Percentiles rank a stretch among this genome's conserved stretches.
Conservation (phyloP, 2,888 invertebrate genomes). For the Beris chalybata region DNA sequence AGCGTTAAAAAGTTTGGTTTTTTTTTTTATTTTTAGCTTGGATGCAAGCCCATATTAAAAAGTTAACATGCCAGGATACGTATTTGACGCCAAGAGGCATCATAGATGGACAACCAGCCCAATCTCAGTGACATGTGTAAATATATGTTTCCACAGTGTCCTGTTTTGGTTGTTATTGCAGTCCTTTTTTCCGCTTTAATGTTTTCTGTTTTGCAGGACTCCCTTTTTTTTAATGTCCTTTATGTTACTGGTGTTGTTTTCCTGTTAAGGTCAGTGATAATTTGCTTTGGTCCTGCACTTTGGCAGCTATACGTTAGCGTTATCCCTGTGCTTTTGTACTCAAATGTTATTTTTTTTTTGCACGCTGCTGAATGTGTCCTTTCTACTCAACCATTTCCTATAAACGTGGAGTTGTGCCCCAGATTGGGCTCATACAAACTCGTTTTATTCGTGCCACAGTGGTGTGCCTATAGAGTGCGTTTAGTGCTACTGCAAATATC, state of each 20-base stretch:
- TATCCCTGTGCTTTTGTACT: background rate
- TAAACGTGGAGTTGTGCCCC: background rate
- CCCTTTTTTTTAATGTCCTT: background rate
- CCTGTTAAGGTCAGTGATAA: background rate
- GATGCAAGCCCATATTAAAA: constrained; percentile 19
- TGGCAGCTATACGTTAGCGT: too few relatives aligned
- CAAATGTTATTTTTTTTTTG: background rate
- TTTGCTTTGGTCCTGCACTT: too few relatives aligned
- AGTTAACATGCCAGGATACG: constrained; percentile 19
- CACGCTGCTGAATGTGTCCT: background rate
- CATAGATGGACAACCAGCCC: constrained; percentile 6
- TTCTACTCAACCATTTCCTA: background rate
- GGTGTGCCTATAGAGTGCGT: background rate
- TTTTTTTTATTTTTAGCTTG: constrained; percentile 3
- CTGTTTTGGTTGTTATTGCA: background rate
- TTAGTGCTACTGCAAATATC: constrained; percentile 14
- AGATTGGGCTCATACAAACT: background rate
- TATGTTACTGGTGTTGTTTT: background rate
- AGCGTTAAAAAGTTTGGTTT: too few relatives aligned
- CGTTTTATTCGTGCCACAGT: background rate
- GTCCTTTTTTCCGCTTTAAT: background rate
- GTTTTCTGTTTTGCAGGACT: background rate
- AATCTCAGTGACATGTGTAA: constrained; percentile 16
- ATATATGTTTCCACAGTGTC: constrained; percentile 1
- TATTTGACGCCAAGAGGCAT: constrained; percentile 20